Evolutionary conservation across 2,113 vertebrate species (phyloP).

Genomic region (Sinocyclocheilus maitianheensis): DNA sequence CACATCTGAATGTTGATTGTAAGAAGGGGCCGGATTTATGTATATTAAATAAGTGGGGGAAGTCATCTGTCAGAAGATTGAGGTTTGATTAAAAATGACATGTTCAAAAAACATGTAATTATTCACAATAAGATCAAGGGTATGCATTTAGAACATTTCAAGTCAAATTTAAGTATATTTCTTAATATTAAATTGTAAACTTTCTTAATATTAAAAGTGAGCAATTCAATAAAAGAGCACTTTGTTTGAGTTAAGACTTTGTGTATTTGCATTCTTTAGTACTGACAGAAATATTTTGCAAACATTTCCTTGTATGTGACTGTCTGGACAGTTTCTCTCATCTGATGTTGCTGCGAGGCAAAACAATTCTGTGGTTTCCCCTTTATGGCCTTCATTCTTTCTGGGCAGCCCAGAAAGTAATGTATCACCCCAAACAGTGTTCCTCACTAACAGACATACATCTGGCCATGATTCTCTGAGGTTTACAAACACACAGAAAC

Average conservation of each 20-base stretch:
- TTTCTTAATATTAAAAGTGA: too few relatives aligned
- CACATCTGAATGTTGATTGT: too few relatives aligned
- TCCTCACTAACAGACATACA: too few relatives aligned
- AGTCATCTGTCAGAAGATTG: too few relatives aligned
- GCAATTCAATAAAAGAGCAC: neutral
- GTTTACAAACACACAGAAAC: too few relatives aligned
- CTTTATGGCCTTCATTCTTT: neutral
- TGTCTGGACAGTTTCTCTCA: slow-evolving; percentile 6
- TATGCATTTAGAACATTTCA: too few relatives aligned
- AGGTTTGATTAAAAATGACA: too few relatives aligned
- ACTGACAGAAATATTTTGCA: neutral
- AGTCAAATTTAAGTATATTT: neutral
- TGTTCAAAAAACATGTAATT: fast-evolving
- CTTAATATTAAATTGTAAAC: neutral
- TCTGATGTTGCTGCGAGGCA: neutral
- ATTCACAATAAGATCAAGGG: too few relatives aligned
- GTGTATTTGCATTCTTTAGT: neutral
- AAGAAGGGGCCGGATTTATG: too few relatives aligned
- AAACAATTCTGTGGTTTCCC: neutral
- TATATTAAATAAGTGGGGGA: too few relatives aligned
- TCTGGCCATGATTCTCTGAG: too few relatives aligned
- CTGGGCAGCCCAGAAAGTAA: neutral
- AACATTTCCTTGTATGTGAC: neutral
- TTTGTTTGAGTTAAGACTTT: neutral
- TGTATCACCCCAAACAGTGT: neutral